Evolutionary conservation across 1,140 invertebrate genomes (phyloP).

Genomic region (Nebria ingens): DNA sequence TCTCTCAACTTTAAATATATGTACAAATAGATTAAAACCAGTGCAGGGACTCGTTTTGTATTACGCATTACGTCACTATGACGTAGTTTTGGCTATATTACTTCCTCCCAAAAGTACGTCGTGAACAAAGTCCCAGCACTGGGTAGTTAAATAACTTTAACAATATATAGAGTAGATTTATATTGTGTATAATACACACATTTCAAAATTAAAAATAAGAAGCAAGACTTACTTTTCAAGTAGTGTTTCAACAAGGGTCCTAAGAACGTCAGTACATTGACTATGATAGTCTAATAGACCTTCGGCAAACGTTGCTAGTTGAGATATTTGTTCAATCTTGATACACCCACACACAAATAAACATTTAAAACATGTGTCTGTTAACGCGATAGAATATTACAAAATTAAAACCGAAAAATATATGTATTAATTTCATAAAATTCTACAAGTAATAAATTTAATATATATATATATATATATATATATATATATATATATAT

Average conservation of each 20-base stretch:
- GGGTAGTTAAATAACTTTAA: background rate
- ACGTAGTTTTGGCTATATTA: no score
- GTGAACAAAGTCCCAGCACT: background rate
- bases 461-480: no score
- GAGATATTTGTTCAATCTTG: conserved; percentile 95
- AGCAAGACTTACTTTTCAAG: conserved; percentile 68
- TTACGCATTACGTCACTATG: no score
- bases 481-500: no score
- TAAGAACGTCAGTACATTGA: conserved; percentile 86
- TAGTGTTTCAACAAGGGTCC: conserved; percentile 72
- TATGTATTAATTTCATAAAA: conserved; percentile 1
- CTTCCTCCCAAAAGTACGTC: no score
- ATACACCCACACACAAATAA: conserved; percentile 16
- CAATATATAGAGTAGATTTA: no score
- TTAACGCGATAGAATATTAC: no score
- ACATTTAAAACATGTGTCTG: no score
- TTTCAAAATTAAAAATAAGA: background rate
- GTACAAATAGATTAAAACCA: no score
- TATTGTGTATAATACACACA: conserved; percentile 13
- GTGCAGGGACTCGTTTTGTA: no score
- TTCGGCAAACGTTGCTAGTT: conserved; percentile 90
- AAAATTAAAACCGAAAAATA: conserved; percentile 2
- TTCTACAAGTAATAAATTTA: conserved; percentile 1
- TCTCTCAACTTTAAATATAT: no score
- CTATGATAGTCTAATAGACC: conserved; percentile 92